Evolutionary conservation across 2,888 invertebrate genomes (phyloP), one percentile per base, ranked within the genome.

Genomic region (Callyntrura guangdongensis): DNA sequence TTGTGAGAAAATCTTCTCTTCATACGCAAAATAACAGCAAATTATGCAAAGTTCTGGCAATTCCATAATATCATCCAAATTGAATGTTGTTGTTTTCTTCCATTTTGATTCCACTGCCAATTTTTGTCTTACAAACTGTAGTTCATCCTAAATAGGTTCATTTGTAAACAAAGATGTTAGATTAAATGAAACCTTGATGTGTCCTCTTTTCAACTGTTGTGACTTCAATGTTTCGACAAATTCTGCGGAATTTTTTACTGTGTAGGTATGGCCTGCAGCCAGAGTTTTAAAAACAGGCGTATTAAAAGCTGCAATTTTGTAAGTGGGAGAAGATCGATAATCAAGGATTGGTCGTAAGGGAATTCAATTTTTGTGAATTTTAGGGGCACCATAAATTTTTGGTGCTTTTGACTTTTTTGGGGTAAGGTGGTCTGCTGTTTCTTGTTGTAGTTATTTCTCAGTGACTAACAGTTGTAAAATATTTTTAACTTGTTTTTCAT

Each of bases 1-100:
- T 94, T 95, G 99, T 86, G 96, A 99, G 47, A 96, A 98, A 47
- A 96, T 99, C 14, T 99, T 99, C 0, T 99, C 99, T 94, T 20
- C 12, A 25, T 25, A 64, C 3, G 3, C 6, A 12, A 64, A 64
- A 22, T 64, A 64, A 3, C 6, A 8, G 22, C 64, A 64, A 25
- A 20, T 64, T 11, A 64, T 1, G 12, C 64, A 64, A 1, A 64
- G 12, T 17, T 12, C 20, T 25, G 22, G 20, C 2, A 64, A 12
- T 20, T 20, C 22, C 3, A 64, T 25, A 25, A 64, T 64, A 22
- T 64, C 56, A 56, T 56, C 11, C 11, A 11, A 47, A 11, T 47
- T 47, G 5, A 47, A 47, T 47, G 5, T 5, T 8, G 47, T 47
- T 47, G 5, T 5, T 11, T 5, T 47, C 11, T 47, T 47, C 47